Evolutionary conservation across 2,113 vertebrate species (phyloP).

Genomic region (Istiophorus platypterus): DNA sequence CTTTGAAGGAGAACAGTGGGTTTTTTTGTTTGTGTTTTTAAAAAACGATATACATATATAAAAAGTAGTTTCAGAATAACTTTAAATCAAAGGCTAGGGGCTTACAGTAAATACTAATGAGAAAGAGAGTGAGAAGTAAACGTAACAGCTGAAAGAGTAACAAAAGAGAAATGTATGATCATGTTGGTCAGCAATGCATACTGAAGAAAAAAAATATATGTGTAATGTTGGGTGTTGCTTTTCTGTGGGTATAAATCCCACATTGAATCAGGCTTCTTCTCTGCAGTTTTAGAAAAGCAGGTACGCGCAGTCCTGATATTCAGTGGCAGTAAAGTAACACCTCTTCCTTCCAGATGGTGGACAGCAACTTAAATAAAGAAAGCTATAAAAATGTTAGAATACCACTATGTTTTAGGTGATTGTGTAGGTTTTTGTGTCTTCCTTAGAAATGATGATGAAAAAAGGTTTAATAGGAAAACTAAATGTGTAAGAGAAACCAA

Average conservation of each 20-base stretch:
- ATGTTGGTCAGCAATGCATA: neutral
- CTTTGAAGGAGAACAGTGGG: neutral
- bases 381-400: neutral
- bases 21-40: neutral
- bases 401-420: neutral
- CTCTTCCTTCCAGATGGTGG: neutral
- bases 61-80: neutral
- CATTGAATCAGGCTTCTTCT: neutral
- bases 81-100: neutral
- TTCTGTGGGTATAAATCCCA: neutral
- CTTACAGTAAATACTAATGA: neutral
- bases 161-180: neutral
- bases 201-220: neutral
- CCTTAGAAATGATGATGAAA: neutral
- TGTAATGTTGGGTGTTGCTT: neutral
- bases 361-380: neutral
- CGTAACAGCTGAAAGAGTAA: neutral
- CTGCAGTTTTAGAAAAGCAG: neutral
- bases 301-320: neutral
- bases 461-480: neutral
- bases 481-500: neutral
- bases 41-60: neutral
- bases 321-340: slow-evolving; percentile 2
- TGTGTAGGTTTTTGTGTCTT: neutral
- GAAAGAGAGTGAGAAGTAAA: neutral